These are phyloP conservation scores for Hephaestus fuliginosus DNA, from an alignment of 2,797 vertebrate genomes.

Conservation along the genomic window DNA sequence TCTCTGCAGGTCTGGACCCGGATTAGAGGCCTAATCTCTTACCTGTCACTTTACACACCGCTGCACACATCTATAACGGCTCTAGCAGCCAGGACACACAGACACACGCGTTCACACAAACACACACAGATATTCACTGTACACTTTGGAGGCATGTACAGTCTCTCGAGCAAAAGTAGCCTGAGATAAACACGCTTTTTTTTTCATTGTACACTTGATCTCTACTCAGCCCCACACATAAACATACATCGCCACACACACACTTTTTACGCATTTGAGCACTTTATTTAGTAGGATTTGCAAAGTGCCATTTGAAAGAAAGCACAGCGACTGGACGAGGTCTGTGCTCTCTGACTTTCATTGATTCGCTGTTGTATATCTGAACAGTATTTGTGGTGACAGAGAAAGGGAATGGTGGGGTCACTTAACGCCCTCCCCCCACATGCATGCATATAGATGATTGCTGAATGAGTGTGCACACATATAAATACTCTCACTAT, in stretches of 20 bases:
- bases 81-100: slow-evolving; percentile 69
- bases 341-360: slow-evolving; percentile 34
- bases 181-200: neutral
- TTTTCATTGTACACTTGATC: neutral
- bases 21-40: slow-evolving; percentile 89
- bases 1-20: slow-evolving; percentile 84
- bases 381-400: slow-evolving; percentile 27
- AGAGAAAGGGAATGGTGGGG: neutral
- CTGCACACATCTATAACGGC: slow-evolving; percentile 80
- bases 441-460: slow-evolving; percentile 9
- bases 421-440: slow-evolving; percentile 11
- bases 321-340: neutral
- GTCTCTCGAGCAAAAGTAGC: neutral
- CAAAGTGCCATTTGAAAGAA: slow-evolving; percentile 10
- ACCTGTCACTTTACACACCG: slow-evolving; percentile 87
- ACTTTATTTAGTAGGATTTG: neutral
- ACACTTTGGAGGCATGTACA: neutral
- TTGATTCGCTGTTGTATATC: slow-evolving; percentile 30
- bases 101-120: slow-evolving; percentile 27
- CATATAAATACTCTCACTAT: slow-evolving; percentile 25
- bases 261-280: neutral
- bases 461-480: slow-evolving; percentile 19
- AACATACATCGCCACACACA: neutral
- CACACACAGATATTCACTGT: neutral
- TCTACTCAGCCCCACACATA: neutral